phyloP scores from a whole-genome alignment of 2,113 vertebrate genomes.

The Canis aureus region DNA sequence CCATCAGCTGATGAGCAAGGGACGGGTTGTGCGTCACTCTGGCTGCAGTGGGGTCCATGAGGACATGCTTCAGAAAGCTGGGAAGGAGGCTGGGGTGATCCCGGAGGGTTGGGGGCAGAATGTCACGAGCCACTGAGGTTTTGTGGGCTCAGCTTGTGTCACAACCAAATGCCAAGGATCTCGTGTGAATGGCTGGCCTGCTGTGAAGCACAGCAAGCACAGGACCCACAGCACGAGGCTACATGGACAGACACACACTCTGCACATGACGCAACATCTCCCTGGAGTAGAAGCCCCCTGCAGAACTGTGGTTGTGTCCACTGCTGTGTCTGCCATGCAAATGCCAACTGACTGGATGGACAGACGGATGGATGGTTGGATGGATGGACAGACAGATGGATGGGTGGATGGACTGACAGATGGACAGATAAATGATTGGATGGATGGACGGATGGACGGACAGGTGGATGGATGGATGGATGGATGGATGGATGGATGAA shows the following conservation, averaged over 20 bases:
- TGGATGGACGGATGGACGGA: too few relatives aligned
- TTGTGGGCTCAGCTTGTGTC: background rate
- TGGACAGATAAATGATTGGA: too few relatives aligned
- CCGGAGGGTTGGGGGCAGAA: background rate
- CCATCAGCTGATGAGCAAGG: background rate
- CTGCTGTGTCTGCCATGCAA: accelerated
- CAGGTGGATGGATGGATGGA: too few relatives aligned
- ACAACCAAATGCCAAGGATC: background rate
- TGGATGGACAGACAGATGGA: too few relatives aligned
- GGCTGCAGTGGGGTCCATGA: background rate
- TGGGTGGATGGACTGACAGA: too few relatives aligned
- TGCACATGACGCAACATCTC: accelerated
- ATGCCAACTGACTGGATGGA: background rate
- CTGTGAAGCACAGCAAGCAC: background rate
- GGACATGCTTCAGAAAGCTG: accelerated
- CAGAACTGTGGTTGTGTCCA: too few relatives aligned
- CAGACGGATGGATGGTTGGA: too few relatives aligned
- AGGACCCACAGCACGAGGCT: too few relatives aligned
- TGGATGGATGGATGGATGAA: too few relatives aligned
- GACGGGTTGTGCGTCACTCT: background rate
- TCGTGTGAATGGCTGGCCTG: too few relatives aligned
- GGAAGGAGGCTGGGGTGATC: accelerated
- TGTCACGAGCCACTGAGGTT: accelerated
- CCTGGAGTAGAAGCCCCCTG: accelerated
- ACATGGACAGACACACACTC: too few relatives aligned